phyloP scores from a whole-genome alignment of 92 coral and sea anemone species.

The Heteractis magnifica region DNA sequence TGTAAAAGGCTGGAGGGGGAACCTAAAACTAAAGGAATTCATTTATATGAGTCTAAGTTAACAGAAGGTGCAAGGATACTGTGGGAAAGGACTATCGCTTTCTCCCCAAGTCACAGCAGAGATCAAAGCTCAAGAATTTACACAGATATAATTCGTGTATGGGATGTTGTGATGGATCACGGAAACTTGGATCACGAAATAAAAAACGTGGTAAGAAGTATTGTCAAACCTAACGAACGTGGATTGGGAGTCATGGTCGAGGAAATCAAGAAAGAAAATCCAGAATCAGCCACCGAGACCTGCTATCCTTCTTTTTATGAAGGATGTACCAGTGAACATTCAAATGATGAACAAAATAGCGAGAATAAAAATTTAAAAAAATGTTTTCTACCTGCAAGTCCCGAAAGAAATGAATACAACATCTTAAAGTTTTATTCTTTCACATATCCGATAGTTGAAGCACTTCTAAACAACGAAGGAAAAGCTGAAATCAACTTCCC shows the following conservation, averaged over 20 bases:
- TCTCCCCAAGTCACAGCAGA: conserved; percentile 80
- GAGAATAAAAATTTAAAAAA: conserved; percentile 20
- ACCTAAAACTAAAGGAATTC: conserved; percentile 63
- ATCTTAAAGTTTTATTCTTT: conserved; percentile 89
- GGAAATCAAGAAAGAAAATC: conserved; percentile 38
- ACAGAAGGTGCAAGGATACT: conserved; percentile 72
- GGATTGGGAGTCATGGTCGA: conserved; percentile 73
- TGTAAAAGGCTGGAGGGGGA: conserved; percentile 81
- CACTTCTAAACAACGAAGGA: conserved; percentile 62
- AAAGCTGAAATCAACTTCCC: conserved; percentile 73
- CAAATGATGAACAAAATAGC: background rate
- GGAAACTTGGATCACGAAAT: conserved; percentile 73
- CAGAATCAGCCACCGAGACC: background rate
- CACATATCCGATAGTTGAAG: conserved; percentile 63
- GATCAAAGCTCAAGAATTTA: conserved; percentile 57
- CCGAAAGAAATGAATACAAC: conserved; percentile 90
- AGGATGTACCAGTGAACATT: background rate
- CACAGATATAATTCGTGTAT: conserved; percentile 90
- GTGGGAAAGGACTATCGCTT: conserved; percentile 90
- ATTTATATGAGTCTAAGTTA: conserved; percentile 69
- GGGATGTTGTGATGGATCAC: conserved; percentile 89
- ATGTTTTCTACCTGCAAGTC: conserved; percentile 86
- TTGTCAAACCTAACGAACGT: conserved; percentile 74
- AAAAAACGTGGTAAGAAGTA: conserved; percentile 39
- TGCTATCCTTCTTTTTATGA: conserved; percentile 14